Conservation (phyloP, 1,140 invertebrate species). For the Chionoecetes opilio region DNA sequence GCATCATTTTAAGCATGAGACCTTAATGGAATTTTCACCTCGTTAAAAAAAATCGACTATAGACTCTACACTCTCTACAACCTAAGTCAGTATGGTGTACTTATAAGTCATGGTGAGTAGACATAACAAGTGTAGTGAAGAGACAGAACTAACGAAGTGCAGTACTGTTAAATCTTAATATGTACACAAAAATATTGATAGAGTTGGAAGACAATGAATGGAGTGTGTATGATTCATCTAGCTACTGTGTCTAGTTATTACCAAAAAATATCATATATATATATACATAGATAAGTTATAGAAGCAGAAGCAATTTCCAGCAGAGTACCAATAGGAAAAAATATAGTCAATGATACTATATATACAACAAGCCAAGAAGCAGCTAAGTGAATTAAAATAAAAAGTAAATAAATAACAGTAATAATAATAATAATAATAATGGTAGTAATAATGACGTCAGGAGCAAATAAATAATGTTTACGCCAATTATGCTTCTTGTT, state of each 20-base stretch:
- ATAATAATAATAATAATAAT: slow-evolving; percentile 9
- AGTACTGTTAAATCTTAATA: too few species aligned
- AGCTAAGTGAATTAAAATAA: not conserved
- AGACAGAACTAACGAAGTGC: too few species aligned
- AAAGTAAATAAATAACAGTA: not conserved
- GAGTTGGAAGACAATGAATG: not conserved
- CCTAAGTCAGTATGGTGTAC: too few species aligned
- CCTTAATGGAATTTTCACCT: too few species aligned
- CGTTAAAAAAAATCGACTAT: too few species aligned
- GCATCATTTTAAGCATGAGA: too few species aligned
- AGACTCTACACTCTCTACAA: too few species aligned
- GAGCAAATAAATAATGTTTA: not conserved
- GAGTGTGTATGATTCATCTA: not conserved
- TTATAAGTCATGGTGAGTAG: too few species aligned
- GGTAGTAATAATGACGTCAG: not conserved
- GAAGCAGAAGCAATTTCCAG: slow-evolving; percentile 5
- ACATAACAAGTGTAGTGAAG: too few species aligned
- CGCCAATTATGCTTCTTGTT: not conserved
- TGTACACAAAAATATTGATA: not conserved
- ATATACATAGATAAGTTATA: not conserved
- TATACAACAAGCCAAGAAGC: slow-evolving; percentile 16
- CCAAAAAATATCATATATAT: not conserved
- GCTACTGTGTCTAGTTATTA: not conserved
- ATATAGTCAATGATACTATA: not conserved
- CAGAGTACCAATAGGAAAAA: not conserved